Conservation (phyloP, 2,888 invertebrate genomes). For the Thyatira batis region DNA sequence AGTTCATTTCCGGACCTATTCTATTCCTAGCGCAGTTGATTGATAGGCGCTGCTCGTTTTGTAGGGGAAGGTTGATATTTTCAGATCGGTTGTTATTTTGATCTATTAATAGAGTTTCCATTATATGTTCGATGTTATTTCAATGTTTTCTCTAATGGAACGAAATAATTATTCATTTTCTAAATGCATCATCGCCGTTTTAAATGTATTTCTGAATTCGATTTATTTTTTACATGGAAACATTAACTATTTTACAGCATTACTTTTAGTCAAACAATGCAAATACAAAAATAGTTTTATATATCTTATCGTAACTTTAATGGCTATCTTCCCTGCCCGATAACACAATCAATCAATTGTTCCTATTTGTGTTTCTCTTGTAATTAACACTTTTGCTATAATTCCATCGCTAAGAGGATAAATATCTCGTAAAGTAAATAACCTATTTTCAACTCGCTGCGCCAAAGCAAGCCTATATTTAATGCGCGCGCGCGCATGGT, state of each 20-base stretch:
- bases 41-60: constrained; percentile 43
- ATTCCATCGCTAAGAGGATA: constrained; percentile 16
- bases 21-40: constrained; percentile 56
- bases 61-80: constrained; percentile 19
- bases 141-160: too few species aligned
- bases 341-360: constrained; percentile 27
- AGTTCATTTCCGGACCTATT: constrained; percentile 51
- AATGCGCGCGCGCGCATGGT: constrained; percentile 22
- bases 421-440: constrained; percentile 2
- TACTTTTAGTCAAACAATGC: neutral
- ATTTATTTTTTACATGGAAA: too few species aligned
- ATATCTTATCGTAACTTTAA: neutral
- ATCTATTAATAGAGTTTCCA: neutral
- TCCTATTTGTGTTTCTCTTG: constrained; percentile 23
- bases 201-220: too few species aligned
- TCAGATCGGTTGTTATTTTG: neutral
- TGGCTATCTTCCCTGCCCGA: neutral
- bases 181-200: too few species aligned
- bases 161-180: too few species aligned
- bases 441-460: neutral
- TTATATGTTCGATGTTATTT: neutral
- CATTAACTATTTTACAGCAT: too few species aligned
- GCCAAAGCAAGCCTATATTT: constrained; percentile 20
- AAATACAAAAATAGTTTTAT: neutral
- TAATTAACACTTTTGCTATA: constrained; percentile 26